Conservation (phyloP, 2,888 invertebrate species). For the Lamellibrachia satsuma region DNA sequence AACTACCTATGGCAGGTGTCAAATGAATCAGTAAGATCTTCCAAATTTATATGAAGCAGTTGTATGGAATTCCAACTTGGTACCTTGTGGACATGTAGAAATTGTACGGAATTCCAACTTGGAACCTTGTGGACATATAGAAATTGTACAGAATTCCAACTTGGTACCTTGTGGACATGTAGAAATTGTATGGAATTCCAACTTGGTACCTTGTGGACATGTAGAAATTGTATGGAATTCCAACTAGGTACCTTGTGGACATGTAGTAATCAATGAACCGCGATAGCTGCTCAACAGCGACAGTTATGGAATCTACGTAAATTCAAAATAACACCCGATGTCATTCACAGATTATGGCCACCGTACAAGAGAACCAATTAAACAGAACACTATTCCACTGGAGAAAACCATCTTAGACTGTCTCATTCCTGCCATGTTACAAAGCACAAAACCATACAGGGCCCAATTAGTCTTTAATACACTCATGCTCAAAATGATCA, state of each 20-base stretch:
- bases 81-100: neutral
- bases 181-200: neutral
- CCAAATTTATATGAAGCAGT: neutral
- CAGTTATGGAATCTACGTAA: neutral
- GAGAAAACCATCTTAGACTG: neutral
- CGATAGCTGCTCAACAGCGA: neutral
- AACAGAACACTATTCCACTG: neutral
- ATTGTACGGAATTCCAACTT: neutral
- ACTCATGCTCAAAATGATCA: neutral
- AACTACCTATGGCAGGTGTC: neutral
- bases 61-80: neutral
- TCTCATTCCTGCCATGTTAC: neutral
- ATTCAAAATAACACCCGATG: neutral
- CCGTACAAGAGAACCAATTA: neutral
- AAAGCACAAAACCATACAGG: neutral
- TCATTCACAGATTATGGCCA: neutral
- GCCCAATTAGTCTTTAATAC: neutral
- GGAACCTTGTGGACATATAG: neutral
- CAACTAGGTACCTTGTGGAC: neutral
- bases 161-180: neutral
- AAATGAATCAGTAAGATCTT: neutral
- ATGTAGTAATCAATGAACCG: neutral
- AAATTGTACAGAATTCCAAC: neutral
- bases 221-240: neutral
- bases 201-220: neutral